Evolutionary conservation across 2,888 invertebrate genomes (phyloP).

Genomic region (Drosophila demipolita): DNA sequence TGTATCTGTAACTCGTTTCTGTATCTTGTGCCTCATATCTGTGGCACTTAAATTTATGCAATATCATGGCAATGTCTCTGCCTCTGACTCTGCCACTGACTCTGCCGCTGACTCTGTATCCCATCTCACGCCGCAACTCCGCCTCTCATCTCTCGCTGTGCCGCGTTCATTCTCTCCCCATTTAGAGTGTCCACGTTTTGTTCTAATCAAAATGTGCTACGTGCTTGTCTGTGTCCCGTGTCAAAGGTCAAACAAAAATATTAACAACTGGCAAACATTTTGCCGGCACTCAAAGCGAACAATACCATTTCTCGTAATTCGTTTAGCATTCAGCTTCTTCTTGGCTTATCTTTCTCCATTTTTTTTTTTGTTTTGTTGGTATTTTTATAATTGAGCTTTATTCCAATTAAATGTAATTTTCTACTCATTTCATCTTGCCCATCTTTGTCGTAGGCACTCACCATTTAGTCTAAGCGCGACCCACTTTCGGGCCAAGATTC

Average conservation of each 20-base stretch:
- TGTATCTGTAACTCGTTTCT: slow-evolving; percentile 78
- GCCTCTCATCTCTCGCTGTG: neutral
- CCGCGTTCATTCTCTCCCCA: slow-evolving; percentile 6
- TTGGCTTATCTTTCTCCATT: slow-evolving; percentile 1
- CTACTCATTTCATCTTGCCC: slow-evolving; percentile 37
- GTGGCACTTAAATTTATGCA: slow-evolving; percentile 79
- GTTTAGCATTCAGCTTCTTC: slow-evolving; percentile 7
- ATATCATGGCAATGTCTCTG: slow-evolving; percentile 68
- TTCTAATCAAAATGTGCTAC: slow-evolving; percentile 75
- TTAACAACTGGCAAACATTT: slow-evolving; percentile 34
- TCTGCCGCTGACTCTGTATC: slow-evolving; percentile 1
- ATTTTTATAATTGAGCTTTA: slow-evolving; percentile 50
- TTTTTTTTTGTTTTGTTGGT: slow-evolving; percentile 31
- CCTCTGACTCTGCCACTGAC: slow-evolving; percentile 8
- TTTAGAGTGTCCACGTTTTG: slow-evolving; percentile 51
- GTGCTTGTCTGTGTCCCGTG: slow-evolving; percentile 47
- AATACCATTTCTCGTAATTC: slow-evolving; percentile 25
- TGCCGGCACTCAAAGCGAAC: slow-evolving; percentile 6
- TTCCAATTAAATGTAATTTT: slow-evolving; percentile 69
- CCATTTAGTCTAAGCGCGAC: slow-evolving; percentile 51
- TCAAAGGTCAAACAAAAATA: slow-evolving; percentile 49
- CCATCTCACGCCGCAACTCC: neutral
- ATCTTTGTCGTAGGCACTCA: slow-evolving; percentile 32
- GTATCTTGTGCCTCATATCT: slow-evolving; percentile 75
- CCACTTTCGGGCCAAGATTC: slow-evolving; percentile 52